Evolutionary conservation across 2,888 invertebrate genomes (phyloP), one percentile per base, ranked within the genome.

Genomic region (Noctuana brunneofusca): DNA sequence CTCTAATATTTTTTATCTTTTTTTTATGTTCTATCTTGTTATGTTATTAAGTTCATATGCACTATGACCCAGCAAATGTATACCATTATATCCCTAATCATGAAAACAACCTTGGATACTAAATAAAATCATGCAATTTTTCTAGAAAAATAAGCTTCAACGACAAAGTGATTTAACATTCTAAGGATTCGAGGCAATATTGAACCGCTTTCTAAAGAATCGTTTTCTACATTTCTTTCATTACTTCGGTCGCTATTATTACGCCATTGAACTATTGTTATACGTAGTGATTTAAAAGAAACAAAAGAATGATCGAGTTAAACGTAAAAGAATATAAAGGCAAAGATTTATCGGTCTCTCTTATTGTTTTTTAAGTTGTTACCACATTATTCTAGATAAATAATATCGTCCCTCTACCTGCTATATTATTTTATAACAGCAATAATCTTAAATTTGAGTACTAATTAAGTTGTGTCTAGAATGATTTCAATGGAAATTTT

Each of bases 141-240:
- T 41, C n/a, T 16, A 30, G 52, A 58, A 52, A 52, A 43, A 50
- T 41, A 41, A 6, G 16, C n/a, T 38, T 43, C 38, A 9, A 35
- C 48, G 50, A 50, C 50, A 52, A 58, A 52, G 52, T 58, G 41
- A 30, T 52, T 52, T 58, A 41, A 50, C 52, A 18, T 58, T 52
- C 41, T 58, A 58, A 22, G 52, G 58, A 43, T 58, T 58, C 58
- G 50, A 58, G 58, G 49, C 24, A 50, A 58, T 58, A 58, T 50
- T 41, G 52, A 58, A 58, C 16, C 30, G 41, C 52, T 58, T 52
- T 58, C 18, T 18, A 58, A 18, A 30, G 30, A 59, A 52, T 59
- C 9, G 53, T 52, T 52, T 50, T 30, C 50, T 35, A 43, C 52
- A 30, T 58, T 58, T 52, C 52, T 58, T 52, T 58, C 38, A 58